phyloP scores from a whole-genome alignment of 2,888 invertebrate genomes.

The Ceraclea dissimilis region DNA sequence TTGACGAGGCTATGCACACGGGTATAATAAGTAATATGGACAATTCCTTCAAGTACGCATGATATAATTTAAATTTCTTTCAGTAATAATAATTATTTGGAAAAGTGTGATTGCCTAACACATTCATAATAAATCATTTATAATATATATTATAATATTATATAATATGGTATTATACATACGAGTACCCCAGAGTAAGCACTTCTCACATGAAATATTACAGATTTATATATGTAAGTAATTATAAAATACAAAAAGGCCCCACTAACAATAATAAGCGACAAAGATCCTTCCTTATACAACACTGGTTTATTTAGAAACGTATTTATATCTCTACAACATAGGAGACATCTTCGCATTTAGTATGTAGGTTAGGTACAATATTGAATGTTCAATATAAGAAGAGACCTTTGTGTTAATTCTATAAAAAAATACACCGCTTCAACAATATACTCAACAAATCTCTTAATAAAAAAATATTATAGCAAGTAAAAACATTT shows the following conservation, averaged over 20 bases:
- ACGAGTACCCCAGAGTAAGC: conserved; percentile 6
- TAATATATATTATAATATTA: background rate
- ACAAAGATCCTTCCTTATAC: background rate
- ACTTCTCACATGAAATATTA: conserved; percentile 2
- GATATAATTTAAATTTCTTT: no score
- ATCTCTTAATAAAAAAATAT: conserved; percentile 12
- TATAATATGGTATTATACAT: no score
- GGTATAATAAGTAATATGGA: no score
- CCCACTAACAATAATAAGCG: conserved; percentile 10
- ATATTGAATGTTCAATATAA: background rate
- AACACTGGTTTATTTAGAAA: background rate
- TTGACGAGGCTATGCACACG: no score
- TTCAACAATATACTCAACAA: conserved; percentile 13
- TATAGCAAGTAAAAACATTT: conserved; percentile 9
- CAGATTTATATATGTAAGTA: background rate
- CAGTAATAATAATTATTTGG: background rate
- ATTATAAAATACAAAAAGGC: conserved; percentile 13
- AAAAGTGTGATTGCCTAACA: background rate
- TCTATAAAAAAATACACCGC: conserved; percentile 13
- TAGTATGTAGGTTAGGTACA: no score
- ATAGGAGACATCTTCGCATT: no score
- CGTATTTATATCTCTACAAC: no score
- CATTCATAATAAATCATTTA: background rate
- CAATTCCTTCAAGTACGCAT: no score
- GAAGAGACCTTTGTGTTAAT: background rate